Base-by-base conservation (phyloP, 2,888 invertebrate species). In the Oxytorus armatus region DNA sequence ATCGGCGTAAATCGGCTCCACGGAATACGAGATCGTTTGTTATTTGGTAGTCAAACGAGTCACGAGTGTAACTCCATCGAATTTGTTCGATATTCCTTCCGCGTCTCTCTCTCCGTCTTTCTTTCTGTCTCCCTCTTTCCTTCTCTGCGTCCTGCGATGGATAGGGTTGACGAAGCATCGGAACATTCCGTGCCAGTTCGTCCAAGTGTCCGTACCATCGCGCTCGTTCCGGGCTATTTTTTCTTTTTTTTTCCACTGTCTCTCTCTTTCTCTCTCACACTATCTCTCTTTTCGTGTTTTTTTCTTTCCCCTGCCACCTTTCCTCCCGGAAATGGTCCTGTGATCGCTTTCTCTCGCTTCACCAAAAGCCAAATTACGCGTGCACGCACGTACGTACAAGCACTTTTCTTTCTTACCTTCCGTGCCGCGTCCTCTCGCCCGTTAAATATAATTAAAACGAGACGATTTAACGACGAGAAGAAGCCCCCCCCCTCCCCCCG, bases 131-230 rank as follows among this genome's bases (percentile, higher is more conserved):
- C 33, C 36, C 4, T 33, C 44, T 42, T 18, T 14, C 16, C 16
- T 18, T 42, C 51, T 51, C 16, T 18, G 29, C 36, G 16, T 25
- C 7, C 36, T 49, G 51, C 25, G 36, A 66, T 33, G 25, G 8
- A 36, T 49, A 23, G 23, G 33, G 66, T 36, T 33, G 39, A 59
- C n/a, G 53, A 47, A 16, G 36, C 57, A 53, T 55, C 36, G 66
- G 61, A 55, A 63, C 79, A 76, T 72, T 76, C 39, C 44, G 79
- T 55, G 61, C 33, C 66, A 21, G 79, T 14, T 66, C 79, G 61
- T 68, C 16, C 72, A 44, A 61, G 72, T 68, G 72, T 61, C 55
- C 59, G 66, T 72, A 79, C 79, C 36, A 23, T 51, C 57, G 39
- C 51, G 66, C 23, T 59, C 65, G 16, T 66, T 18, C 18, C 59